Conservation (phyloP, 2,888 invertebrate genomes). For the Prosopocoilus inquinatus region DNA sequence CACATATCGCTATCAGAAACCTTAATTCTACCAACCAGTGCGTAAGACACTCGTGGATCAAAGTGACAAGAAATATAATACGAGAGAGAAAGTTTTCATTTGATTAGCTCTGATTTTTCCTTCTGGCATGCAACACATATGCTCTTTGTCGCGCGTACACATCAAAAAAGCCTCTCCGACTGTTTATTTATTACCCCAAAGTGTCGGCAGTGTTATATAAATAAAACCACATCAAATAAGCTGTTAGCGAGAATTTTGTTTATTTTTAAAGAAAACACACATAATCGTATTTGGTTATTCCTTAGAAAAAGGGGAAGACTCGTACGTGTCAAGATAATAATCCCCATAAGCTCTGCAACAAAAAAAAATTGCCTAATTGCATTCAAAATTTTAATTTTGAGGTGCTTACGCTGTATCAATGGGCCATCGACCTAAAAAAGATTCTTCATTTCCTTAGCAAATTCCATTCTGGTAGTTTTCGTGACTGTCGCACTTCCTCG, state of each 20-base stretch:
- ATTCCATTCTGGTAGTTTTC: constrained; percentile 16
- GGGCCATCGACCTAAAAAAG: constrained; percentile 13
- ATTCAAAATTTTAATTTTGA: background rate
- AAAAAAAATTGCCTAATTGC: background rate
- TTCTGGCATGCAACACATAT: too few relatives aligned
- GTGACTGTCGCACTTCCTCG: constrained; percentile 20
- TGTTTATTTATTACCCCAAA: too few relatives aligned
- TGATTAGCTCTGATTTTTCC: too few relatives aligned
- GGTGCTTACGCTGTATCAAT: constrained; percentile 19
- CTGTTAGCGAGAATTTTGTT: background rate
- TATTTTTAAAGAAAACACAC: constrained; percentile 6
- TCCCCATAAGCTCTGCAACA: constrained; percentile 8
- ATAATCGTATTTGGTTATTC: background rate
- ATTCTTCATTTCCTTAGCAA: constrained; percentile 15
- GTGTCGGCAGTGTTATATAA: background rate
- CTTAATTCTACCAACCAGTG: too few relatives aligned
- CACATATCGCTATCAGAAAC: too few relatives aligned
- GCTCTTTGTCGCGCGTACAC: too few relatives aligned
- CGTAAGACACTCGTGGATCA: too few relatives aligned
- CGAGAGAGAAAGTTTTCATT: too few relatives aligned
- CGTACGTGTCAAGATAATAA: constrained; percentile 8
- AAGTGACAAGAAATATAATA: too few relatives aligned
- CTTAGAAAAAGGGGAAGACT: constrained; percentile 9
- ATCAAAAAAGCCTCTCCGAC: background rate
- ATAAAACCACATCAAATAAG: background rate